Evolutionary conservation across 2,113 vertebrate species (phyloP), one percentile per base, ranked within the genome.

Genomic region (Lutjanus erythropterus): DNA sequence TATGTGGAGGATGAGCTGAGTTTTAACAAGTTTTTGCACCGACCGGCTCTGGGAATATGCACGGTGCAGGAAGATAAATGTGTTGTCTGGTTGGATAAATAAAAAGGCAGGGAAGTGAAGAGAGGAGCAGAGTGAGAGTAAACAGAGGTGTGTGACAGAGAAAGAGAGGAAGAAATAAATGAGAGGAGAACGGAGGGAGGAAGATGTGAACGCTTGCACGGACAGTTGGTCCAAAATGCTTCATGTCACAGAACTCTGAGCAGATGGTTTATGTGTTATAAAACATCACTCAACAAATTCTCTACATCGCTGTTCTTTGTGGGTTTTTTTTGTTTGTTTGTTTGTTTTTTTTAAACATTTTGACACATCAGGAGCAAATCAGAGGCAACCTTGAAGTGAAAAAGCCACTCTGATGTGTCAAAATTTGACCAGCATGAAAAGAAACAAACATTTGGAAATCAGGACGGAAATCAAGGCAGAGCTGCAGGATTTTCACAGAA

Each of bases 61-160:
- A 78, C 33, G 80, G 39, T 23, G 23, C 27, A 35, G 29, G 55
- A 67, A 71, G 75, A 86, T 75, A 49, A 86, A 78, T 72, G 72
- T 52, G 10, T 56, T 64, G 35, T 82, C 55, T 74, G 25, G 37
- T 12, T 59, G 66, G 44, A 80, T 39, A 27, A 78, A 75, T 66
- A 71, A 42, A 75, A 85, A n/a, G n/a, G 52, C 55, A 37, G 62
- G 16, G 70, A n/a, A 23, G 29, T 47, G 35, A 23, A 79, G 50
- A 73, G 44, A 44, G 44, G n/a, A 75, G 55, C 39, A 31, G 18
- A n/a, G 7, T n/a, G 42, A 76, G 58, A 37, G 58, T 21, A 79
- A 68, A 58, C 56, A 72, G 60, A 68, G 27, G 23, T 58, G 18
- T 46, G n/a, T 21, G 55, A 53, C 14, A 18, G 55, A 58, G n/a